Evolutionary conservation across 2,113 vertebrate species (phyloP), one percentile per base, ranked within the genome.

Genomic region (Strigops habroptila): DNA sequence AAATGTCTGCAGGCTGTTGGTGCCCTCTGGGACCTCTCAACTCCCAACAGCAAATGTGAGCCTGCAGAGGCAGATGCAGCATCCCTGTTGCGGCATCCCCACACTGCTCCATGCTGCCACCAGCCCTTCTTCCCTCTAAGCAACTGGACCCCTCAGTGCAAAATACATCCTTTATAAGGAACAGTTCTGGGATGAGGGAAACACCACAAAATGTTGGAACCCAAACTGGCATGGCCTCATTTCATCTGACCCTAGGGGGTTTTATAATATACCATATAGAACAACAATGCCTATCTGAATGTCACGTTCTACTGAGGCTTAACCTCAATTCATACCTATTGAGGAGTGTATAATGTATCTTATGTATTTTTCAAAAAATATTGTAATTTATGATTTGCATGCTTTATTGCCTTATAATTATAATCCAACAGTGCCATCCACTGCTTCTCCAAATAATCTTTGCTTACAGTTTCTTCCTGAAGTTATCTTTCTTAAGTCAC

Each of bases 391-490:
- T 89, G 6, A 88, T 96, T 95, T 95, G 46, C 28, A 53, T 86
- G 41, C 37, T 93, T 97, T 95, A 95, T 94, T 94, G 91, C 73
- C 55, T 93, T 93, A 69, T 97, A 96, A 96, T 95, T 96, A 96
- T 95, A 97, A 97, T 93, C 95, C 97, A 97, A 97, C 94, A 97
- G 95, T 97, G 96, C 97, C 97, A 97, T 97, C 96, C 97, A 96
- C 97, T 97, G 97, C 97, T 90, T 93, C 82, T 93, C 86, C 83
- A 97, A 96, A 96, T 94, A 95, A 94, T 90, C 41, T 95, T 96
- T 94, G 43, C 70, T 92, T 92, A 92, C 84, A 87, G 69, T 86
- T 87, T 80, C 48, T 83, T 89, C 62, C 46, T 88, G 65, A 93
- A 93, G 71, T 83, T 16, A 1, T 90, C 52, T 76, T 90, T 75